Conservation (phyloP, 2,888 invertebrate genomes). For the Caenorhabditis wallacei region DNA sequence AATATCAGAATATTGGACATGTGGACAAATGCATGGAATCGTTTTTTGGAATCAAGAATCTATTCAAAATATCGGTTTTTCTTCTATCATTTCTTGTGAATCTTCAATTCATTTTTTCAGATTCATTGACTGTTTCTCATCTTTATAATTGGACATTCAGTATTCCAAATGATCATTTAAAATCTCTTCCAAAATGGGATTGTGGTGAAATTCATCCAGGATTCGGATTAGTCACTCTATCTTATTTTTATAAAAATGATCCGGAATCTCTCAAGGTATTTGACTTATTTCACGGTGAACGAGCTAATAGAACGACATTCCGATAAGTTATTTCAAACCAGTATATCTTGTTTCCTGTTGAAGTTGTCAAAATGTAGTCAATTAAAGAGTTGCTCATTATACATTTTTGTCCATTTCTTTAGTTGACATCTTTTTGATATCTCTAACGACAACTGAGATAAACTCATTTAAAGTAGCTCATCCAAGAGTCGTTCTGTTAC, state of each 20-base stretch:
- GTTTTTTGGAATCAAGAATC: slow-evolving; percentile 60
- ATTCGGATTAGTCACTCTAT: slow-evolving; percentile 59
- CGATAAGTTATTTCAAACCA: too few relatives aligned
- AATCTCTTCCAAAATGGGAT: slow-evolving; percentile 51
- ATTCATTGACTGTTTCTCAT: slow-evolving; percentile 7
- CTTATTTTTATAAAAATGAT: slow-evolving; percentile 20
- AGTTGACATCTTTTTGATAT: too few relatives aligned
- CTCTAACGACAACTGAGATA: too few relatives aligned
- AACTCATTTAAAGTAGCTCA: too few relatives aligned
- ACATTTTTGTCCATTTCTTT: too few relatives aligned
- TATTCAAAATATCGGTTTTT: neutral
- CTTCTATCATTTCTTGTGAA: neutral
- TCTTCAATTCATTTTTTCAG: neutral
- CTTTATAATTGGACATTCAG: slow-evolving; percentile 68
- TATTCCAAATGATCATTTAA: slow-evolving; percentile 22
- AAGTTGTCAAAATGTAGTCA: too few relatives aligned
- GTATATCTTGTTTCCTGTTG: too few relatives aligned
- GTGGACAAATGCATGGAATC: slow-evolving; percentile 72
- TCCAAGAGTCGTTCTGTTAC: too few relatives aligned
- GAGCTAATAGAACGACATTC: too few relatives aligned
- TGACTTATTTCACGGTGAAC: too few relatives aligned
- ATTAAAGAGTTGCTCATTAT: too few relatives aligned
- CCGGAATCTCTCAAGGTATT: slow-evolving; percentile 18
- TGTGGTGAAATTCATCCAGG: slow-evolving; percentile 53
- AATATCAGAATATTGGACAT: slow-evolving; percentile 59